Evolutionary conservation across 2,888 invertebrate genomes (phyloP), one percentile per base, ranked within the genome.

Genomic region (Lissonota sp.): DNA sequence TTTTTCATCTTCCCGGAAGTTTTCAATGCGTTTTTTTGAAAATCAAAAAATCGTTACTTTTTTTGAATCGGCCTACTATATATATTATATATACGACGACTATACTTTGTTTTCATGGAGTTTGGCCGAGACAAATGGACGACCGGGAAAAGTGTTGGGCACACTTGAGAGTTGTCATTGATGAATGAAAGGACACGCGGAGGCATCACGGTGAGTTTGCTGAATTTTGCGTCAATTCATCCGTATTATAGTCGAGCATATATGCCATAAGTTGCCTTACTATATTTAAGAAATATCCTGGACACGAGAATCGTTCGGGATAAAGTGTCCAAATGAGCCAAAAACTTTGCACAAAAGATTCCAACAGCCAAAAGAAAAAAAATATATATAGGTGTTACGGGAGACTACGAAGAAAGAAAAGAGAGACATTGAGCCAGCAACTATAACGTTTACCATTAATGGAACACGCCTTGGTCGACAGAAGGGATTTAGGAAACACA

Each of bases 111-210:
- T 75, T 55, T 26, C 67, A 42, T 78, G 12, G 66, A 3, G 1
- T 3, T 3, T 6, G 10, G 67, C 16, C 62, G 55, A 69, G 79
- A 73, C 79, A 79, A 79, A 79, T 79, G 69, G 67, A 82, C 69
- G 76, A 82, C 66, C 67, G 39, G 6, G 40, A 69, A 42, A 3
- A 2, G 26, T 26, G 26, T 26, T 26, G 26, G 26, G 70, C 49
- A 79, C 75, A 76, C 79, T 73, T 69, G 70, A 83, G 69, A 60
- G 83, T 84, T 85, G 81, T 81, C 80, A 84, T 72, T 85, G 84
- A 85, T 78, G 71, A 84, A 85, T 85, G 78, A 76, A 83, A 72
- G 73, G 62, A 75, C 77, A 42, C 51, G 51, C 8, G 58, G 39
- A 2, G 49, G 62, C 62, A 67, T 67, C 55, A 51, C 53, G 40